These are phyloP conservation scores for Eriosoma lanigerum DNA, from an alignment of 1,140 invertebrate species.

Conservation along the genomic window DNA sequence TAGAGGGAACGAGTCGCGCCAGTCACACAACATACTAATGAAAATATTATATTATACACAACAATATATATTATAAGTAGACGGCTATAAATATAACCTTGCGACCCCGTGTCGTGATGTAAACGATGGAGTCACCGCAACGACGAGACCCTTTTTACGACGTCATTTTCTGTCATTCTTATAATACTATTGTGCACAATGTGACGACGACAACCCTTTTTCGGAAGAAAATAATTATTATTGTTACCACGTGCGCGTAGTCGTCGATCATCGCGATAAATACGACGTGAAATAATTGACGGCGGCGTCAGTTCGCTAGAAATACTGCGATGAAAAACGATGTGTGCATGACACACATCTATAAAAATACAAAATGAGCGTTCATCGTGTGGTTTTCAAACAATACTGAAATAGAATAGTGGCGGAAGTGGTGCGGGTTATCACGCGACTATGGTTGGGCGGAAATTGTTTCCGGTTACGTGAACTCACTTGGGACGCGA, in stretches of 20 bases:
- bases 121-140: too few species aligned
- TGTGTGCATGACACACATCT: too few species aligned
- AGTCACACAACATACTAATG: neutral
- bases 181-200: neutral
- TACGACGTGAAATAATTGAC: neutral
- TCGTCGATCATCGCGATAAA: neutral
- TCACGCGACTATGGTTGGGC: too few species aligned
- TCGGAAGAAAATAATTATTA: neutral
- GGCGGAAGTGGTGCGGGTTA: too few species aligned
- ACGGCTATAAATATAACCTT: conserved; percentile 22
- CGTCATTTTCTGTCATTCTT: neutral
- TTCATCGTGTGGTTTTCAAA: too few species aligned
- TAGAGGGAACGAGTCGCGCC: neutral
- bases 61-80: neutral
- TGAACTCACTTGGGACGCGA: conserved; percentile 53
- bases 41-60: too few species aligned
- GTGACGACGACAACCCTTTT: neutral
- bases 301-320: neutral
- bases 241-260: conserved; percentile 3
- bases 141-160: conserved; percentile 31
- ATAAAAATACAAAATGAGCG: too few species aligned
- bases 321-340: neutral
- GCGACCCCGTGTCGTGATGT: neutral
- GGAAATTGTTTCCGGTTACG: neutral
- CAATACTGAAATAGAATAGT: too few species aligned